Percentiles rank a stretch among this genome's conserved stretches.
Conservation (phyloP, 2,888 invertebrate genomes). For the Drosophila stalkeri region DNA sequence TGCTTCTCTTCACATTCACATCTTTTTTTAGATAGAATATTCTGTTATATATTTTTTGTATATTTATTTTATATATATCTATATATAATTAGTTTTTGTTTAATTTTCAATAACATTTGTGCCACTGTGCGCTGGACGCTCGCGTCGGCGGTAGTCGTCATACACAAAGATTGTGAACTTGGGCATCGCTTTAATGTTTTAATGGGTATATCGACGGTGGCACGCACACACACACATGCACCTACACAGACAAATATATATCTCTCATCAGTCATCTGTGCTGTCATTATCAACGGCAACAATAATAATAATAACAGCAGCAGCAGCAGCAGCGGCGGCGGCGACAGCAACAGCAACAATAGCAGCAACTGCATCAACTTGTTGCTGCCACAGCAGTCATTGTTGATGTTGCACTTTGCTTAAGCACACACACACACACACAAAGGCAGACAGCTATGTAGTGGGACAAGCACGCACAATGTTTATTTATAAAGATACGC, state of each 20-base stretch:
- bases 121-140: conserved; percentile 42
- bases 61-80: neutral
- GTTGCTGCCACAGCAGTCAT: conserved; percentile 54
- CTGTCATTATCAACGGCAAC: conserved; percentile 75
- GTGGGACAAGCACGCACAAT: conserved; percentile 46
- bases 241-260: conserved; percentile 5
- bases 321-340: conserved; percentile 14
- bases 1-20: neutral
- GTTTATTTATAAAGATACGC: conserved; percentile 56
- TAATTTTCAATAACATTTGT: neutral
- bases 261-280: conserved; percentile 66
- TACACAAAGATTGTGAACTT: conserved; percentile 60
- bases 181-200: conserved; percentile 53
- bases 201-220: conserved; percentile 55
- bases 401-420: conserved; percentile 68
- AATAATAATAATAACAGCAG: conserved; percentile 37
- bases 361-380: conserved; percentile 59
- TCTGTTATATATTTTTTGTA: neutral
- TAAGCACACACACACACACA: conserved; percentile 47
- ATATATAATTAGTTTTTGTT: neutral
- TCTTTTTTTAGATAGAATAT: neutral
- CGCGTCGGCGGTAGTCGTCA: conserved; percentile 27
- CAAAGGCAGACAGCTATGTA: conserved; percentile 12
- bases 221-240: conserved; percentile 14
- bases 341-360: conserved; percentile 20